Base-by-base conservation (phyloP, 92 coral and sea anemone species). In the Palythoa grandis region DNA sequence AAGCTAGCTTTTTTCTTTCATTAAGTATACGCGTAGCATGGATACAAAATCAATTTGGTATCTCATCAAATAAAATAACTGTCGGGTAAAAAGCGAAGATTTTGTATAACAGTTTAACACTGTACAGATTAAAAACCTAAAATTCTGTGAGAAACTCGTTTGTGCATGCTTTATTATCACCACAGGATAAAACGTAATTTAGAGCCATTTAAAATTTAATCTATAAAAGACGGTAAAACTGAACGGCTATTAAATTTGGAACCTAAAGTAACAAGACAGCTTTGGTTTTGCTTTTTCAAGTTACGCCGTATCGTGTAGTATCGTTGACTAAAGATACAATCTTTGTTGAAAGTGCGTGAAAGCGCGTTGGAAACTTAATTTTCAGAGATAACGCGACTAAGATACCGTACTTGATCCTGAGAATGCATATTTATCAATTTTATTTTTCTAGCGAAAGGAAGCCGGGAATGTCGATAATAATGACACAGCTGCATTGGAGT, bases 401-500 rank as follows among this genome's bases (percentile, higher is more conserved):
- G 82, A 52, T 24, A 76, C 82, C 82, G 13, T 53, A 12, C 13
- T 54, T 76, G 22, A 22, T 37, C 48, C 1, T 9, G 65, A 11
- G 67, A 76, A 76, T 76, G 82, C 15, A 17, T 14, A 2, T 14
- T 23, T 43, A 11, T 52, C 4, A n/a, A 5, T 11, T n/a, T n/a
- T 74, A 7, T 54, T 24, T 35, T 23, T 5, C 3, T 11, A 22
- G 43, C 19, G 23, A 54, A 25, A 15, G 9, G 13, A 53, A 48
- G 35, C 37, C 63, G 13, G 40, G 29, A 48, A 16, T 75, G 19
- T 52, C 47, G n/a, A 54, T 53, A 76, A 25, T 53, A 76, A 54
- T 53, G 67, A 76, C 67, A 53, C 82, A 76, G 82, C 82, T 76
- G 82, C 22, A 5, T 4, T 29, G 19, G 5, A 52, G 23, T 24